Conservation (phyloP, 2,888 invertebrate species). For the Helobdella robusta region DNA sequence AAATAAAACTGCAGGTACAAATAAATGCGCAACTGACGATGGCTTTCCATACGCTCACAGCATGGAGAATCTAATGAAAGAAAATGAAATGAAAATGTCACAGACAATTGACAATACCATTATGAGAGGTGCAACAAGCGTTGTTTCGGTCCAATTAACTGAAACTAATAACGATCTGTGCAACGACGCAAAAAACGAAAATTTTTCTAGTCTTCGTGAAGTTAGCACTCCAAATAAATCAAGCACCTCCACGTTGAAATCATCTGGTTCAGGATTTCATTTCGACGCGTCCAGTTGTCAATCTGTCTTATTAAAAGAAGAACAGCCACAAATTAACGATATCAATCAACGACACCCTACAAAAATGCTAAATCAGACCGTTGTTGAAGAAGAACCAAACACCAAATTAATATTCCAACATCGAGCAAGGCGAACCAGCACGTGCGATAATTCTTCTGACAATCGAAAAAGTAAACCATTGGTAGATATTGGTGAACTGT, state of each 20-base stretch:
- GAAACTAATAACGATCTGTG: not conserved
- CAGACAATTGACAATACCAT: not conserved
- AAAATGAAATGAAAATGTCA: not conserved
- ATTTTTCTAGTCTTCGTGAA: slow-evolving; percentile 3
- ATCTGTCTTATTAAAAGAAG: too few species aligned
- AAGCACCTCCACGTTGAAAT: slow-evolving; percentile 20
- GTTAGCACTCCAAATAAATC: slow-evolving; percentile 11
- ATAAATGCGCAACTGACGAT: not conserved
- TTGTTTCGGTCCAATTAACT: not conserved
- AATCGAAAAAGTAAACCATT: not conserved
- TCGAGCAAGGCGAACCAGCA: not conserved
- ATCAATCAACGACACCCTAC: too few species aligned
- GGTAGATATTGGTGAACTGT: slow-evolving; percentile 8
- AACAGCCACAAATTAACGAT: not conserved
- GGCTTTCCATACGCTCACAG: not conserved
- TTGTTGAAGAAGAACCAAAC: too few species aligned
- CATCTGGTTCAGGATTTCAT: slow-evolving; percentile 17
- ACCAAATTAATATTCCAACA: too few species aligned
- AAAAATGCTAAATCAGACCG: too few species aligned
- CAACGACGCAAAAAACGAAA: not conserved
- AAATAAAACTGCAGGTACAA: not conserved
- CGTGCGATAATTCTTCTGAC: slow-evolving; percentile 5
- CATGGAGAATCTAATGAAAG: slow-evolving; percentile 4
- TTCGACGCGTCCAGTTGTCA: too few species aligned
- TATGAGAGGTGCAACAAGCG: slow-evolving; percentile 18